Evolutionary conservation across 2,888 invertebrate species (phyloP).

Genomic region (Sphaeridia pumilis): DNA sequence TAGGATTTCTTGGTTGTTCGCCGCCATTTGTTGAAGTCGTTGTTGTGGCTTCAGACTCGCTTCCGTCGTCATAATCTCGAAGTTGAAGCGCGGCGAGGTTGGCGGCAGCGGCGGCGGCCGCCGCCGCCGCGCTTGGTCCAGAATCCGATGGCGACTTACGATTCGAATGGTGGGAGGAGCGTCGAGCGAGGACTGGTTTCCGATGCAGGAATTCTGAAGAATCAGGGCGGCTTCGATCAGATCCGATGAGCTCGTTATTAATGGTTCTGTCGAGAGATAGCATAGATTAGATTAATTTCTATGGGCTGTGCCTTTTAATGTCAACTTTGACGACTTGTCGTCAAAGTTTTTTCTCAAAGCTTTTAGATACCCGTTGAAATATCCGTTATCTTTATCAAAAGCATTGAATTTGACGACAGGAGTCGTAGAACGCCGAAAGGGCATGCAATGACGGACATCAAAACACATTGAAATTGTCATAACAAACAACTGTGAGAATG

Average conservation of each 20-base stretch:
- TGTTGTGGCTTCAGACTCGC: constrained; percentile 12
- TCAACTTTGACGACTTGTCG: too few species aligned
- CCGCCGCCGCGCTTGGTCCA: too few species aligned
- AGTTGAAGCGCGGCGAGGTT: constrained; percentile 11
- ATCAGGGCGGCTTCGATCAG: constrained; percentile 14
- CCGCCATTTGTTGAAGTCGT: too few species aligned
- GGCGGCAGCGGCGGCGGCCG: too few species aligned
- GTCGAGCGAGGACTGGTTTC: constrained; percentile 16
- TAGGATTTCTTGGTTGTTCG: too few species aligned
- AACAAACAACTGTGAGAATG: background rate
- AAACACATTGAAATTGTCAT: constrained; percentile 10
- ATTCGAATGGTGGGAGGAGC: constrained; percentile 12
- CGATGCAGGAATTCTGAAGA: constrained; percentile 19
- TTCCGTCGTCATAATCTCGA: constrained; percentile 16
- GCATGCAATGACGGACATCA: constrained; percentile 7
- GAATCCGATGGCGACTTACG: constrained; percentile 14
- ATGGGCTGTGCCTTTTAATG: too few species aligned
- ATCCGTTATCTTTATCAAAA: constrained; percentile 26
- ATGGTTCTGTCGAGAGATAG: too few species aligned
- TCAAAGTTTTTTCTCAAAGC: constrained; percentile 27
- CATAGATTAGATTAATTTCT: too few species aligned
- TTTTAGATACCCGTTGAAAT: too few species aligned
- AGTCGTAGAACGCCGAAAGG: constrained; percentile 18
- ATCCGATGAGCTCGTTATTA: constrained; percentile 9
- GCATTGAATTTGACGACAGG: constrained; percentile 30